These are phyloP conservation scores for Centruroides vittatus DNA, from an alignment of 1,140 invertebrate species.

Conservation along the genomic window DNA sequence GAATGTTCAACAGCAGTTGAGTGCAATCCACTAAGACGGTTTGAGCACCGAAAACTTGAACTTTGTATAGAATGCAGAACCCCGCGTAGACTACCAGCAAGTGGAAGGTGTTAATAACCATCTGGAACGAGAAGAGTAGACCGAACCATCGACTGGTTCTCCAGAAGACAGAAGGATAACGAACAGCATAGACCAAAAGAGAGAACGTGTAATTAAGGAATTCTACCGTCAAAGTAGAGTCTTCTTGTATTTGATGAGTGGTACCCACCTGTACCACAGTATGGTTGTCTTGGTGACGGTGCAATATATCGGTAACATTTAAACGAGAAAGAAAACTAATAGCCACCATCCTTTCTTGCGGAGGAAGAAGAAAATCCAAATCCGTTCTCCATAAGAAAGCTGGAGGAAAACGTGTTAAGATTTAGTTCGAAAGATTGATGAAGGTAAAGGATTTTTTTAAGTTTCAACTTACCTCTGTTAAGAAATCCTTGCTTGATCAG, in stretches of 20 bases:
- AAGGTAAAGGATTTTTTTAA: too few relatives aligned
- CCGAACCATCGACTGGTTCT: slow-evolving; percentile 61
- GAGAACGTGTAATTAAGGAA: slow-evolving; percentile 62
- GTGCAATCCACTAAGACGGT: neutral
- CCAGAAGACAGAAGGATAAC: slow-evolving; percentile 73
- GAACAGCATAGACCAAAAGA: slow-evolving; percentile 54
- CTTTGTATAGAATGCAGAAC: slow-evolving; percentile 29
- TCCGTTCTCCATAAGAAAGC: neutral
- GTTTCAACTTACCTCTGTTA: slow-evolving; percentile 48
- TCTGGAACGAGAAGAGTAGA: slow-evolving; percentile 58
- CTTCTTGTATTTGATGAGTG: neutral
- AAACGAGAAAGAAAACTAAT: neutral
- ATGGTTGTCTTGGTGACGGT: neutral
- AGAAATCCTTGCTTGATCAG: slow-evolving; percentile 63
- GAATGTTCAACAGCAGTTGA: neutral
- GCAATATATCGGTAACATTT: neutral
- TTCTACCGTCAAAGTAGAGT: slow-evolving; percentile 46
- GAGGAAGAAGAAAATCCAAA: neutral
- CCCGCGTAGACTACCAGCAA: slow-evolving; percentile 11
- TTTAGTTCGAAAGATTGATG: too few relatives aligned
- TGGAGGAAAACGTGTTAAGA: too few relatives aligned
- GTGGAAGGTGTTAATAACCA: slow-evolving; percentile 55
- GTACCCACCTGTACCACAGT: neutral
- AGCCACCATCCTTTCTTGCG: neutral
- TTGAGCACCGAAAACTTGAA: neutral